Conservation (phyloP, 2,797 vertebrate species). For the Botia almorhae region DNA sequence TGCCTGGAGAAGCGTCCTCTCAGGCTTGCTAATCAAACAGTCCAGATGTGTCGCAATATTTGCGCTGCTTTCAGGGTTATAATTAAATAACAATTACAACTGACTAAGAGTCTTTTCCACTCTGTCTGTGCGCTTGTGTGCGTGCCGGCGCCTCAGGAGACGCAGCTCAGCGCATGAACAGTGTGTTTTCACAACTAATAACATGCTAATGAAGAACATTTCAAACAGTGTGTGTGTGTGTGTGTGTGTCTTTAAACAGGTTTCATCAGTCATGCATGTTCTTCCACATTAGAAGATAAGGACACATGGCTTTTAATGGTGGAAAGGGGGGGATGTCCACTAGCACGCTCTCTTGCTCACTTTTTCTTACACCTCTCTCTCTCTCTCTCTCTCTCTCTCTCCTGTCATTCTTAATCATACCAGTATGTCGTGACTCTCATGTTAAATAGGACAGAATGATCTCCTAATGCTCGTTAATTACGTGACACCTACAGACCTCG, state of each 20-base stretch:
- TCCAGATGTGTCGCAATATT: conserved; percentile 63
- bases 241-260: conserved; percentile 37
- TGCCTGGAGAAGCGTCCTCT: conserved; percentile 57
- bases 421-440: conserved; percentile 38
- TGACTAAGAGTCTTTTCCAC: conserved; percentile 67
- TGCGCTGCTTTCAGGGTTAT: conserved; percentile 61
- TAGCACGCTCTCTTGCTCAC: conserved; percentile 6
- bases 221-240: conserved; percentile 43
- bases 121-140: conserved; percentile 40
- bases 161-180: conserved; percentile 6
- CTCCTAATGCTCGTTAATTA: too few species aligned
- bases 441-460: too few species aligned
- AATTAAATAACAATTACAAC: conserved; percentile 70
- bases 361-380: background rate
- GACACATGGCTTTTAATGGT: conserved; percentile 15
- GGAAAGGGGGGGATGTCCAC: conserved; percentile 21
- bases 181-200: conserved; percentile 62
- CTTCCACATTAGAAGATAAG: background rate
- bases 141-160: conserved; percentile 30
- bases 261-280: conserved; percentile 36
- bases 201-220: conserved; percentile 65
- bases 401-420: conserved; percentile 49
- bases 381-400: background rate
- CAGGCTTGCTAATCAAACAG: conserved; percentile 62
- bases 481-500: too few species aligned